Conservation (phyloP, 2,113 vertebrate species). For the Gymnobelideus leadbeateri region DNA sequence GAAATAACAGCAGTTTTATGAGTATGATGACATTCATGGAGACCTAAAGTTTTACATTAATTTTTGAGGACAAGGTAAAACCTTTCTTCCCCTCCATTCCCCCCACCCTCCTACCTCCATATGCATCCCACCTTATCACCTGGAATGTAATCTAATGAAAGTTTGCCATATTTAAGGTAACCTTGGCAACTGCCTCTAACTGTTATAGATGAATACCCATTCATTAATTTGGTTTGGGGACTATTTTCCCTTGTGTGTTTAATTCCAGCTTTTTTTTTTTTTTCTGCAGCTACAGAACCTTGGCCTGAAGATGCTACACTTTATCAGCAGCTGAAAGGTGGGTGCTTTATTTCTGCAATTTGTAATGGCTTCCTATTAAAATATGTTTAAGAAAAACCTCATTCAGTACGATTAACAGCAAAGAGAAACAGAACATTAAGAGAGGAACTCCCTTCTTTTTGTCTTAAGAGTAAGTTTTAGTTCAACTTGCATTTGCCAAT, state of each 20-base stretch:
- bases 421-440: slow-evolving; percentile 73
- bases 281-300: slow-evolving; percentile 86
- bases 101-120: slow-evolving; percentile 34
- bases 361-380: slow-evolving; percentile 79
- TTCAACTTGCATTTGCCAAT: slow-evolving; percentile 82
- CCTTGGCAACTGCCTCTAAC: slow-evolving; percentile 58
- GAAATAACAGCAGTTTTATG: slow-evolving; percentile 18
- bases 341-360: slow-evolving; percentile 77
- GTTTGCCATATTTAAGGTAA: slow-evolving; percentile 56
- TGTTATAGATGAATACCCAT: slow-evolving; percentile 25
- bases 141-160: slow-evolving; percentile 29
- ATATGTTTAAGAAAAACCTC: slow-evolving; percentile 70
- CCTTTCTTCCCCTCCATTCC: neutral
- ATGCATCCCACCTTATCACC: neutral
- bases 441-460: slow-evolving; percentile 78
- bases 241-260: slow-evolving; percentile 59
- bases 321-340: slow-evolving; percentile 90
- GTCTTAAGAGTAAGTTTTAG: slow-evolving; percentile 80
- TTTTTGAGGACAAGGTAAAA: slow-evolving; percentile 46
- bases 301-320: slow-evolving; percentile 89
- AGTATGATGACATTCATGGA: neutral
- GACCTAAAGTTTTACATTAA: slow-evolving; percentile 47
- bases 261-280: slow-evolving; percentile 78
- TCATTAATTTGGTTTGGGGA: slow-evolving; percentile 65
- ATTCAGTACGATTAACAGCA: slow-evolving; percentile 76